Evolutionary conservation across 2,797 vertebrate genomes (phyloP).

Genomic region (Characodon lateralis): DNA sequence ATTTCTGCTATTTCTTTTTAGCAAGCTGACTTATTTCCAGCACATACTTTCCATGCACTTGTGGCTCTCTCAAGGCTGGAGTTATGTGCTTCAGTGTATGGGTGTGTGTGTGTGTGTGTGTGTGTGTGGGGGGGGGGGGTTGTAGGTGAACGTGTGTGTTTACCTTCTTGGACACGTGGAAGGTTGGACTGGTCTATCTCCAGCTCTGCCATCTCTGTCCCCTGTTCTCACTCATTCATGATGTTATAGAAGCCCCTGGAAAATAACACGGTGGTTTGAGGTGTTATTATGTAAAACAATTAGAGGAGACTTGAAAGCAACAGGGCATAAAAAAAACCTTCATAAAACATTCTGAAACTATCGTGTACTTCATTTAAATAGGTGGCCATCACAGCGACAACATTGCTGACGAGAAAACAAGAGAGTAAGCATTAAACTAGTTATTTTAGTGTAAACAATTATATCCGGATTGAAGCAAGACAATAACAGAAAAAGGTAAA

Average conservation of each 20-base stretch:
- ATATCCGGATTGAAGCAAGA: not conserved
- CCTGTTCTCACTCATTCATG: slow-evolving; percentile 58
- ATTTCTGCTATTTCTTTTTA: slow-evolving; percentile 35
- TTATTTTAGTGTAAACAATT: not conserved
- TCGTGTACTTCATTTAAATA: not conserved
- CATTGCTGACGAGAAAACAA: not conserved
- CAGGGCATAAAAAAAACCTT: not conserved
- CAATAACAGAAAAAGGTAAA: slow-evolving; percentile 14
- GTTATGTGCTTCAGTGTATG: not conserved
- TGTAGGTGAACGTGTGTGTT: not conserved
- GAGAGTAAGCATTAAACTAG: not conserved
- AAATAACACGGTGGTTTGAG: not conserved
- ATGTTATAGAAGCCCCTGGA: slow-evolving; percentile 35
- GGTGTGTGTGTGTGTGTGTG: not conserved
- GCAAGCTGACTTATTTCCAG: slow-evolving; percentile 11
- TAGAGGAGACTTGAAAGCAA: not conserved
- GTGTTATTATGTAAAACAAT: not conserved
- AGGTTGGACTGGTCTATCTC: slow-evolving; percentile 83
- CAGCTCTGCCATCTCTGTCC: slow-evolving; percentile 79
- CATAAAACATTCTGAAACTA: too few relatives aligned
- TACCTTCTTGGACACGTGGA: slow-evolving; percentile 82
- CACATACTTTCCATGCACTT: slow-evolving; percentile 6
- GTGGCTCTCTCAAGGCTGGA: not conserved
- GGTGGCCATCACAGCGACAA: not conserved
- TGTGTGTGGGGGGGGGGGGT: not conserved